Base-by-base conservation (phyloP, 1,140 invertebrate species). In the Eupristina koningsbergeri region DNA sequence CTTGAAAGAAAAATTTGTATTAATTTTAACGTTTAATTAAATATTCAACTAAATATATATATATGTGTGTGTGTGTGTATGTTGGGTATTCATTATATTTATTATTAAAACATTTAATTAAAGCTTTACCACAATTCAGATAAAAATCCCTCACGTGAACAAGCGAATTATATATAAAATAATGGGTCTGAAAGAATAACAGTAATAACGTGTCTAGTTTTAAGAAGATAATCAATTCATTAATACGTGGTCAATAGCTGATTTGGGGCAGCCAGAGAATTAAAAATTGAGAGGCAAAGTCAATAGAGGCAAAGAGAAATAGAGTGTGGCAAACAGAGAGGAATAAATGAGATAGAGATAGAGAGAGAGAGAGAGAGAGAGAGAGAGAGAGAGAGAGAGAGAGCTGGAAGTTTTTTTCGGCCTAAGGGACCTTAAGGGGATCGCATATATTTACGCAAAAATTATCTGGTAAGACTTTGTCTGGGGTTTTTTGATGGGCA, bases 371-470 rank as follows among this genome's bases (percentile, higher is more conserved):
- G 84, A 86, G 80, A 84, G 84, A 88, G 83, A 89, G 86, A 86
- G 82, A 89, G 87, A 87, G 26, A 81, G 22, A 83, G 47, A 84
- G 5, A 86, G 39, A 85, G 75, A 88, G 86, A 84, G 75, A 71
- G 83, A 90, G 86, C 41, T 87, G 88, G 87, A 89, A 86, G 87
- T 86, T 87, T 86, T 87, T 89, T 88, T 91, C 90, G 89, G 88
- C 90, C 89, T 91, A 92, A 92, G 90, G 90, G 88, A 89, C 87
- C 88, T 53, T 77, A 77, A 88, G 89, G 87, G 90, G 88, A 87
- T 90, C 89, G 89, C 88, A 89, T 89, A 84, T 84, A 84, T 79
- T 84, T 84, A 84, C 82, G 82, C 63, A 84, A 84, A 76, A 83
- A 78, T 71, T 75, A 77, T 69, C 41, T 83, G 39, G 90, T 87